phyloP scores from a whole-genome alignment of 2,113 vertebrate species.

The Chlorodrepanis virens region DNA sequence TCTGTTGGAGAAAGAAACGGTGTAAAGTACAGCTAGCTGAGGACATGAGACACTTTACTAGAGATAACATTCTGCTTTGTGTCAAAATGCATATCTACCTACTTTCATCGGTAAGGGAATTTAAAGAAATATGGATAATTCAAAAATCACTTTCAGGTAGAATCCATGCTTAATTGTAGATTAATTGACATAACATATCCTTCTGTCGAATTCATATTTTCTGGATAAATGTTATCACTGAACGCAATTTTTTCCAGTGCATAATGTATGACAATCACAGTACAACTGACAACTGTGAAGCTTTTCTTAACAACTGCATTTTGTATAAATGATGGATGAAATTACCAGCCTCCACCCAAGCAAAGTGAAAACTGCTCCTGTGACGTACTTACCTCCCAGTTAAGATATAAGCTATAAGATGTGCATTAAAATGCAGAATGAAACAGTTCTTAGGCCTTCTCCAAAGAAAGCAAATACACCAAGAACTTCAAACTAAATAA shows the following conservation, averaged over 20 bases:
- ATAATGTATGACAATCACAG: background rate
- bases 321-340: background rate
- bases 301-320: background rate
- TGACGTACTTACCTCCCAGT: background rate
- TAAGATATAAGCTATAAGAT: background rate
- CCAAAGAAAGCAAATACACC: background rate
- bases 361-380: background rate
- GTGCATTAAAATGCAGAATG: background rate
- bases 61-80: background rate
- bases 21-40: background rate
- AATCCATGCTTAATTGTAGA: background rate
- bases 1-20: conserved; percentile 46
- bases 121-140: background rate
- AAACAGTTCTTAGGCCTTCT: background rate
- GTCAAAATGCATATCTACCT: background rate
- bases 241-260: background rate
- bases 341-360: background rate
- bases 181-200: background rate
- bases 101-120: background rate
- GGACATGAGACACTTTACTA: background rate
- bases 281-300: background rate
- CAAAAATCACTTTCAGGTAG: background rate
- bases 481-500: background rate
- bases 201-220: background rate
- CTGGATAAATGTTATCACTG: background rate